Percentiles rank a stretch among this genome's conserved stretches.
Conservation (phyloP, 2,797 vertebrate genomes). For the Crocodylus rhombifer region DNA sequence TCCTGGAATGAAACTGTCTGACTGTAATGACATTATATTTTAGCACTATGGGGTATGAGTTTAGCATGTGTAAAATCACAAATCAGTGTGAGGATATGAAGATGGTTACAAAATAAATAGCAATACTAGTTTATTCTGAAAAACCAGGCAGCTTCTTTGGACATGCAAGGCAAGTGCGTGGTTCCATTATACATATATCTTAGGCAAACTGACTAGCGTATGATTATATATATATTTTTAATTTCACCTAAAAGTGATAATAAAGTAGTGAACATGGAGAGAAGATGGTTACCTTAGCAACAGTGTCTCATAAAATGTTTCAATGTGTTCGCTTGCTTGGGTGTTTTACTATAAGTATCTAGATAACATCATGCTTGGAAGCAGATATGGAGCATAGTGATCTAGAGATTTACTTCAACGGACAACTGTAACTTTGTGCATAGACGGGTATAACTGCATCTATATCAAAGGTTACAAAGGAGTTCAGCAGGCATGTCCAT, state of each 20-base stretch:
- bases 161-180: not conserved
- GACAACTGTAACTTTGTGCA: fast-evolving
- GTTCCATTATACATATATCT: not conserved
- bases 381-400: not conserved
- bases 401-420: not conserved
- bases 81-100: not conserved
- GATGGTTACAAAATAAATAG: not conserved
- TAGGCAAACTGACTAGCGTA: not conserved
- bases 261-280: not conserved
- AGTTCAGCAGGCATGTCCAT: no score
- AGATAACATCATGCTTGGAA: not conserved
- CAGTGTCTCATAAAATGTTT: slow-evolving; percentile 27
- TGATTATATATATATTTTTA: slow-evolving; percentile 9
- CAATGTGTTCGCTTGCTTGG: not conserved
- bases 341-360: not conserved
- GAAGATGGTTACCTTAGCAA: slow-evolving; percentile 58
- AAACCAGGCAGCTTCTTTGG: not conserved
- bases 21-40: not conserved
- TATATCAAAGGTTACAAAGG: no score
- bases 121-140: not conserved
- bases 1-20: not conserved
- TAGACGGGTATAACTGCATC: no score
- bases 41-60: not conserved
- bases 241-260: not conserved
- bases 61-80: not conserved